Evolutionary conservation across 1,140 invertebrate genomes (phyloP), one percentile per base, ranked within the genome.

Genomic region (Acyrthosiphon pisum): DNA sequence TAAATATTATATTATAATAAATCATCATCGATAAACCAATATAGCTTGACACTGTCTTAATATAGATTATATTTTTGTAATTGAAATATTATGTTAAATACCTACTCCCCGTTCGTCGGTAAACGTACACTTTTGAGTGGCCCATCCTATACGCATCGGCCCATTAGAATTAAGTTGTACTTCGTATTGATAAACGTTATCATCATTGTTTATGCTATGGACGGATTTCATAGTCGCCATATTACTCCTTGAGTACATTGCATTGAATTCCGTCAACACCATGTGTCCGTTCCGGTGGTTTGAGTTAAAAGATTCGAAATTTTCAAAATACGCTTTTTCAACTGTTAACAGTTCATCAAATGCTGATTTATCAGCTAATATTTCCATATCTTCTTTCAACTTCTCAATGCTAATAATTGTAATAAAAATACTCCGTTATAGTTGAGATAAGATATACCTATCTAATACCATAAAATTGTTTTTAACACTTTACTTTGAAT

Each of bases 171-270:
- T 37, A 6, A 93, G 48, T 9, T 86, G 81, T 18, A 93, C 91
- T 56, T 93, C 91, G 9, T 93, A 93, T 56, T 93, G 91, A 53
- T 93, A 93, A 26, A 41, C 23, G 20, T 37, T 35, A 37, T n/a
- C 22, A 9, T 83, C 48, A 20, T 44, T 26, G 0, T 44, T 86
- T 20, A 86, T 50, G 3, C 91, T 37, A 14, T 41, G 48, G 23
- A 41, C 20, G 2, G 91, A n/a, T 44, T 86, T 93, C 1, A 44
- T 35, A 20, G 91, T 93, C 2, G 37, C 48, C 35, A 93, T 2
- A 46, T n/a, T 20, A 44, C 48, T 93, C 20, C 11, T 93, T 6
- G 76, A 84, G 9, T 84, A 84, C 6, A 93, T 41, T 0, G 91
- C 56, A n/a, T 14, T 26, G 8, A 93, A 93, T 41, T 22, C 68